A percentile compares a stretch with the other conserved stretches of the same genome.
These are phyloP conservation scores for Mugil cephalus DNA, from an alignment of 2,113 vertebrate genomes.

Conservation along the genomic window DNA sequence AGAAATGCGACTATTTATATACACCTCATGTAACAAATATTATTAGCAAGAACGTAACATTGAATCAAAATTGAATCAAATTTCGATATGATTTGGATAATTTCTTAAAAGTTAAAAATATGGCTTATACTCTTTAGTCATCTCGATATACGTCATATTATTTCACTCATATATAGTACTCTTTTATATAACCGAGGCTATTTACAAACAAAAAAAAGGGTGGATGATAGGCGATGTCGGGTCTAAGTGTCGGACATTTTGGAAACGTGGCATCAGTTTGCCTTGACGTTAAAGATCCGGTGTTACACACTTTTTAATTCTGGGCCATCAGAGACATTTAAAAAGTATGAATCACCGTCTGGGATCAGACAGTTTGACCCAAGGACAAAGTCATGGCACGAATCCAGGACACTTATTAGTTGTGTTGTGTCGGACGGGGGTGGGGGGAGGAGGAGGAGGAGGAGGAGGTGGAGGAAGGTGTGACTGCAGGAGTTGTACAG, in stretches of 20 bases:
- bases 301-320: constrained; percentile 25
- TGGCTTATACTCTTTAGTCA: constrained; percentile 86
- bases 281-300: constrained; percentile 52
- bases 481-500: constrained; percentile 46
- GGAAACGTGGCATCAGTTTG: constrained; percentile 47
- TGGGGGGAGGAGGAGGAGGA: constrained; percentile 1
- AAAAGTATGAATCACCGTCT: constrained; percentile 38
- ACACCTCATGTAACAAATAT: constrained; percentile 78
- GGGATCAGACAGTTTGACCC: constrained; percentile 39
- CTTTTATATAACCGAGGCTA: constrained; percentile 76
- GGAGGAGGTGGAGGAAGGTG: constrained; percentile 38
- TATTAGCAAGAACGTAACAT: constrained; percentile 77
- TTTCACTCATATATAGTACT: constrained; percentile 74
- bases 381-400: constrained; percentile 58
- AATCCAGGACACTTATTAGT: constrained; percentile 60
- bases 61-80: constrained; percentile 69
- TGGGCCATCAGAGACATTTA: too few relatives aligned
- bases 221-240: constrained; percentile 61
- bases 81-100: constrained; percentile 81
- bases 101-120: constrained; percentile 85
- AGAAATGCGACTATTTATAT: constrained; percentile 71
- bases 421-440: not conserved
- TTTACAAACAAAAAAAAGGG: constrained; percentile 84
- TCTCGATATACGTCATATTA: constrained; percentile 76
- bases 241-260: constrained; percentile 51